A percentile compares a stretch with the other conserved stretches of the same genome.
Conservation (phyloP, 2,888 invertebrate species). For the Synanthedon tipuliformis region DNA sequence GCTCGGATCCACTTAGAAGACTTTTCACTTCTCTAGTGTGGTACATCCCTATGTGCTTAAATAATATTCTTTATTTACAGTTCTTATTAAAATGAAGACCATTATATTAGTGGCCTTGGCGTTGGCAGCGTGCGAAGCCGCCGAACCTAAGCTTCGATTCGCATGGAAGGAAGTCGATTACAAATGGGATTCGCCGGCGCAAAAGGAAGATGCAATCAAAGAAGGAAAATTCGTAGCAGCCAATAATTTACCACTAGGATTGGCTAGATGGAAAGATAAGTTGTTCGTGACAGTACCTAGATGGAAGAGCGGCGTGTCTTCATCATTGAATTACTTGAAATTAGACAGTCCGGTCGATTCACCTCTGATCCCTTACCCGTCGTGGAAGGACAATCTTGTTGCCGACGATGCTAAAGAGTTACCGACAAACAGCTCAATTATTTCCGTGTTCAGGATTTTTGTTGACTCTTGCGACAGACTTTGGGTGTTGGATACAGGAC, state of each 20-base stretch:
- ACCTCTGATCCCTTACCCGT: constrained; percentile 79
- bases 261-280: constrained; percentile 79
- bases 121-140: constrained; percentile 37
- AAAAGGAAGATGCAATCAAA: constrained; percentile 71
- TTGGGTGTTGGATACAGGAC: constrained; percentile 85
- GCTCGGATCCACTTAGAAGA: too few species aligned
- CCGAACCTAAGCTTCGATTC: constrained; percentile 73
- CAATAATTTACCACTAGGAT: constrained; percentile 77
- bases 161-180: constrained; percentile 78
- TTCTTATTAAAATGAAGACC: constrained; percentile 30
- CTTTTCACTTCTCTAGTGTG: too few species aligned
- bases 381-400: constrained; percentile 82
- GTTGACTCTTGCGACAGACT: constrained; percentile 83
- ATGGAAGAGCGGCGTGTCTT: constrained; percentile 78
- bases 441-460: constrained; percentile 79
- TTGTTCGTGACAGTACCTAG: constrained; percentile 77
- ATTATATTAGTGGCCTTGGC: constrained; percentile 31
- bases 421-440: constrained; percentile 71
- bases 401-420: constrained; percentile 59
- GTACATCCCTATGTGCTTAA: too few species aligned
- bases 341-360: constrained; percentile 76
- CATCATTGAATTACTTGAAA: constrained; percentile 76
- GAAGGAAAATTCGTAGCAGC: constrained; percentile 71
- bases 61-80: too few species aligned
- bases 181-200: constrained; percentile 73